A percentile compares a stretch with the other conserved stretches of the same genome.
phyloP scores from a whole-genome alignment of 2,797 vertebrate genomes.

The Enteromius viviparus region DNA sequence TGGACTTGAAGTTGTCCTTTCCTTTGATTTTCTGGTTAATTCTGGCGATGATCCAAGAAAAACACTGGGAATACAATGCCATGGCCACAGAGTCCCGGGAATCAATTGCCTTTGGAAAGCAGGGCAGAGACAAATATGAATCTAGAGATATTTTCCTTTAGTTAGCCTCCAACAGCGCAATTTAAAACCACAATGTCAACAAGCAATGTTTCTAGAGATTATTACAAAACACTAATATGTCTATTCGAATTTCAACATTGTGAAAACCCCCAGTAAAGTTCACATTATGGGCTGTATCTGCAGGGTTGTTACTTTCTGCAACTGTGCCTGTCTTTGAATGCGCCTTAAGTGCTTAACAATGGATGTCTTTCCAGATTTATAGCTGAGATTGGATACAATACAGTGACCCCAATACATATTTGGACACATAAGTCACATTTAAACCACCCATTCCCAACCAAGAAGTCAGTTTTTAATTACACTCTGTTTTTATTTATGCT shows the following conservation, averaged over 20 bases:
- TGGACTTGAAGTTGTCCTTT: slow-evolving; percentile 92
- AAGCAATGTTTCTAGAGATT: slow-evolving; percentile 9
- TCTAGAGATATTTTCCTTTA: slow-evolving; percentile 22
- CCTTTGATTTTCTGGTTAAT: slow-evolving; percentile 91
- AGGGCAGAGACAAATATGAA: slow-evolving; percentile 30
- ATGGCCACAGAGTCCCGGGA: slow-evolving; percentile 90
- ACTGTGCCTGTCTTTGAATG: neutral
- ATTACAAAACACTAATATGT: slow-evolving; percentile 5
- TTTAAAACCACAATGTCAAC: slow-evolving; percentile 8
- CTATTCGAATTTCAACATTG: slow-evolving; percentile 19
- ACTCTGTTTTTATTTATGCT: neutral
- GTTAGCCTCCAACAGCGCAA: slow-evolving; percentile 13
- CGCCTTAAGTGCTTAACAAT: neutral
- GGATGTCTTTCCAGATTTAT: slow-evolving; percentile 14
- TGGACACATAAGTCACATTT: neutral
- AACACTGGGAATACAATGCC: slow-evolving; percentile 91
- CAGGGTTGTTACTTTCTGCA: slow-evolving; percentile 2
- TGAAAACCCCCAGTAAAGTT: neutral
- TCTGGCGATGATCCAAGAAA: slow-evolving; percentile 90
- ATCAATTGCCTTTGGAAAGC: slow-evolving; percentile 82
- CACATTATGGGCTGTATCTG: slow-evolving; percentile 24
- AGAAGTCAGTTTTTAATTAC: neutral
- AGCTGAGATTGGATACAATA: neutral
- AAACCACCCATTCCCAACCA: neutral
- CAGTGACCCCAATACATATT: neutral